phyloP scores from a whole-genome alignment of 92 coral and sea anemone species.

The Ricordea florida region DNA sequence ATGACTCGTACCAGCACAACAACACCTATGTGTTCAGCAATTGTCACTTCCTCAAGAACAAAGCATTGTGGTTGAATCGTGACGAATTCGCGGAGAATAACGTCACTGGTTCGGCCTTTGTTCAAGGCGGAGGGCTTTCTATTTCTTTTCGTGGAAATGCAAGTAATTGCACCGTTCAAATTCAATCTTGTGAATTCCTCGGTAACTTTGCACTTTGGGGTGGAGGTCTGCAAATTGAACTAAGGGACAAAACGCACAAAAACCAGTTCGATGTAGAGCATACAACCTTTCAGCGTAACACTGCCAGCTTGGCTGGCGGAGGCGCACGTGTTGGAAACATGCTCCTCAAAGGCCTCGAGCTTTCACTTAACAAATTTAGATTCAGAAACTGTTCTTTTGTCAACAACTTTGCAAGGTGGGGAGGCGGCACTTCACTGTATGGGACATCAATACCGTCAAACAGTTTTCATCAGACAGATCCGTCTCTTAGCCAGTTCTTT shows the following conservation, averaged over 20 bases:
- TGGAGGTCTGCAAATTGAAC: constrained; percentile 74
- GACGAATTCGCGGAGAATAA: not conserved
- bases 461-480: not conserved
- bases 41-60: constrained; percentile 74
- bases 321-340: constrained; percentile 73
- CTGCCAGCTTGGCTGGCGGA: constrained; percentile 82
- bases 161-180: constrained; percentile 33
- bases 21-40: constrained; percentile 50
- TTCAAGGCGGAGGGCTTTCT: constrained; percentile 93
- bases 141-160: constrained; percentile 76
- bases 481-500: constrained; percentile 17
- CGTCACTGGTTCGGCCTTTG: constrained; percentile 62
- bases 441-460: constrained; percentile 57
- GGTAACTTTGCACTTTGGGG: constrained; percentile 87
- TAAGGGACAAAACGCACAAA: constrained; percentile 37
- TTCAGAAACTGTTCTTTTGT: constrained; percentile 45
- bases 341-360: constrained; percentile 2
- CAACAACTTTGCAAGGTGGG: constrained; percentile 70
- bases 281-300: constrained; percentile 46
- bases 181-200: constrained; percentile 51
- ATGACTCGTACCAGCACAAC: constrained; percentile 46
- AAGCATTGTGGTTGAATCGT: constrained; percentile 36
- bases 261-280: constrained; percentile 36
- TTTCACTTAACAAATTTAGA: constrained; percentile 34
- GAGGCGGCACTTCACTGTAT: constrained; percentile 60